Percentiles rank a stretch among this genome's conserved stretches.
phyloP scores from a whole-genome alignment of 2,797 vertebrate species.

The Phyllotis vaccarum region DNA sequence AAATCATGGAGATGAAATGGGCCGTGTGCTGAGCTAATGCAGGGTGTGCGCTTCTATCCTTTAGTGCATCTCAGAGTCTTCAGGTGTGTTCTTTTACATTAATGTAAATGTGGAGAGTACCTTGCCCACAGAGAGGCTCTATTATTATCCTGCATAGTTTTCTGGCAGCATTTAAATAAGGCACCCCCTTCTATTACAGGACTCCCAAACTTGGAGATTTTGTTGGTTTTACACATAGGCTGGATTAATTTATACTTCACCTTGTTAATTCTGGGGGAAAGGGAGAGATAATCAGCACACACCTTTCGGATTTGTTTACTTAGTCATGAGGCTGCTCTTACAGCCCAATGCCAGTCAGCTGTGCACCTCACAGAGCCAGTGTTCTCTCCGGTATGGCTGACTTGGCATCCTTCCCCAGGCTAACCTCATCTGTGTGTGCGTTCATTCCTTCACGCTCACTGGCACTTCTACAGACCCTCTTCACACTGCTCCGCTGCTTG shows the following conservation, averaged over 20 bases:
- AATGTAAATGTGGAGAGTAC: background rate
- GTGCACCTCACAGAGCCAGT: background rate
- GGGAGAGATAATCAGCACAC: background rate
- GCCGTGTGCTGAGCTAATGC: background rate
- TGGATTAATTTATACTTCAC: slow-evolving; percentile 65
- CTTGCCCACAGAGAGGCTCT: slow-evolving; percentile 23
- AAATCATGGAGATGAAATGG: background rate
- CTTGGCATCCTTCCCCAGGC: background rate
- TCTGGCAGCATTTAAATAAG: slow-evolving; percentile 36
- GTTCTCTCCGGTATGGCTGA: background rate
- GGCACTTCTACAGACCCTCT: background rate
- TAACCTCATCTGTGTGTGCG: background rate
- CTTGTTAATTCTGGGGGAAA: background rate
- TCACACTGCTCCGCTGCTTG: background rate
- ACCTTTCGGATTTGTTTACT: background rate
- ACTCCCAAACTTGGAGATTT: slow-evolving; percentile 68
- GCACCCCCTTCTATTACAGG: slow-evolving; percentile 33
- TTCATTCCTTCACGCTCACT: background rate
- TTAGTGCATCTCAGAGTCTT: slow-evolving; percentile 7
- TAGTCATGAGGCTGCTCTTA: background rate
- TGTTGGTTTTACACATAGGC: slow-evolving; percentile 62
- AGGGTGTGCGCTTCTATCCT: background rate
- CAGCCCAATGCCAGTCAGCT: background rate
- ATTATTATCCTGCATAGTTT: background rate
- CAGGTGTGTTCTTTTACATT: background rate